phyloP scores from a whole-genome alignment of 2,888 invertebrate genomes.

The Nowickia ferox region DNA sequence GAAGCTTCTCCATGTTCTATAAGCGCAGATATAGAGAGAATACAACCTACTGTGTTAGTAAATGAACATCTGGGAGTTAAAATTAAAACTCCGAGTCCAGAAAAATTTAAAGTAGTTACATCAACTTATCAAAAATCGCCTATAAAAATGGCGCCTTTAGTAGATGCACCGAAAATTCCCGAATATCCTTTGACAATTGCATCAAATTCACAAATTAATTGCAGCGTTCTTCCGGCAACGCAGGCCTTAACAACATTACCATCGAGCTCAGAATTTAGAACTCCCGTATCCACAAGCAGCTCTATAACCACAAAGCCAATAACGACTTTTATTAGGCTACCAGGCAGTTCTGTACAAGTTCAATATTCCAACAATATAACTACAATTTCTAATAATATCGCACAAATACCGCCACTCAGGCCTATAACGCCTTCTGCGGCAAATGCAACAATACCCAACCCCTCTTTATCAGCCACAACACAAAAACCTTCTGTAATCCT shows the following conservation, averaged over 20 bases:
- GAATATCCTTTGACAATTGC: neutral
- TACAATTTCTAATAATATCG: neutral
- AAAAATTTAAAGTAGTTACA: conserved; percentile 30
- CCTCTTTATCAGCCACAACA: neutral
- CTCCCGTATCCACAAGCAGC: neutral
- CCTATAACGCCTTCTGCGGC: conserved; percentile 8
- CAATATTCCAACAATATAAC: neutral
- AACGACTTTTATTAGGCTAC: conserved; percentile 38
- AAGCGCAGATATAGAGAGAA: conserved; percentile 79
- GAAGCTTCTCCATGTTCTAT: conserved; percentile 75
- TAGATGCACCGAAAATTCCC: neutral
- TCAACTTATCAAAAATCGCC: conserved; percentile 9
- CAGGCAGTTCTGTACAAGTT: conserved; percentile 10
- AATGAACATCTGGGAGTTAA: conserved; percentile 73
- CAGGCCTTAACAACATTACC: neutral
- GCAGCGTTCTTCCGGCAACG: neutral
- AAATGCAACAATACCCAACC: neutral
- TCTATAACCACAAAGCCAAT: conserved; percentile 22
- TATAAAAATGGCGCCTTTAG: neutral
- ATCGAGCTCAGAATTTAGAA: neutral
- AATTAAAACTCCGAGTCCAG: conserved; percentile 63
- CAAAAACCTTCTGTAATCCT: conserved; percentile 16
- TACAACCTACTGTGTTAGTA: conserved; percentile 82
- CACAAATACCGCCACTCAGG: conserved; percentile 46
- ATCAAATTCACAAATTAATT: neutral